Evolutionary conservation across 2,888 invertebrate genomes (phyloP), one percentile per base, ranked within the genome.

Genomic region (Tanypteryx hageni): DNA sequence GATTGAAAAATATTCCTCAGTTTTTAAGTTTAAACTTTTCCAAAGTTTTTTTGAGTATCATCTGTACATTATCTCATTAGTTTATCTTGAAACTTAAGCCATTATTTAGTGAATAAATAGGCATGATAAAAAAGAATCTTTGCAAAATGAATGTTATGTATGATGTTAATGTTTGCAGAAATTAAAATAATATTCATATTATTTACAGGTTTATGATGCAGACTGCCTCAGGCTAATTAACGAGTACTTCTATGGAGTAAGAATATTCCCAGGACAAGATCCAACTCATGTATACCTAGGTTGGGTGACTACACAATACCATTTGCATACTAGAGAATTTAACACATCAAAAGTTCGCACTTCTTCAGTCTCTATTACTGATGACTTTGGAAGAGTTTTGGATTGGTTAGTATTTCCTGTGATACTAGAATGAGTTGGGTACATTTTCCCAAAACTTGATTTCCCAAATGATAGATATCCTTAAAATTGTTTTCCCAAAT

Each of bases 291-390:
- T 99, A 56, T 99, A 98, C 95, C 98, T 99, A 0, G 99, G 99
- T 27, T 99, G 99, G 99, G 99, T 99, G 92, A 99, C 99, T 0
- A 99, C 99, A 0, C 99, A 99, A 94, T 99, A 99, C 95, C 98
- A 99, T 94, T 95, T 98, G 92, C 98, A 98, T 94, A 98, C 98
- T 93, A 98, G 97, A 94, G 98, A 98, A 94, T 98, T 99, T 95
- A 99, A 98, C 95, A 97, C 98, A 95, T 97, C 96, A 93, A 97
- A 98, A 94, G 98, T 99, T 0, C 96, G 98, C 92, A 97, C 97
- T 94, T 97, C 97, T 0, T 98, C 98, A 0, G 97, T 98, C 84
- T 96, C 97, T 93, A 97, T 98, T 93, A 96, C 97, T 31, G 98
- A 98, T 94, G 97, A 98, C 93, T 98, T 98, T 94, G 97, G 97